Conservation (phyloP, 2,797 vertebrate species). For the Echiichthys vipera region DNA sequence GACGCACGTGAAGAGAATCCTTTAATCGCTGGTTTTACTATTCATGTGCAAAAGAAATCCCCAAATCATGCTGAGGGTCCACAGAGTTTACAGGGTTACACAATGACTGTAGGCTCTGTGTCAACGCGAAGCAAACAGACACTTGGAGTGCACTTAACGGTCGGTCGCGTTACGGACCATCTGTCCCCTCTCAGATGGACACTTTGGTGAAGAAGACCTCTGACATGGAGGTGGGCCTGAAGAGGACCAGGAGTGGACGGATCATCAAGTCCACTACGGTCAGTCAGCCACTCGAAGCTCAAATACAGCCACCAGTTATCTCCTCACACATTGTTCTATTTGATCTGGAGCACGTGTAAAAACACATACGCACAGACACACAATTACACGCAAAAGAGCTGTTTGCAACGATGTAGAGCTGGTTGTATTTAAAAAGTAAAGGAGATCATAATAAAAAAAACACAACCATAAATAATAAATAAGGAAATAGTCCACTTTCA, state of each 20-base stretch:
- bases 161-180: slow-evolving; percentile 26
- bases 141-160: slow-evolving; percentile 13
- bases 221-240: slow-evolving; percentile 78
- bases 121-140: slow-evolving; percentile 16
- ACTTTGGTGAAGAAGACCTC: slow-evolving; percentile 81
- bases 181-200: slow-evolving; percentile 74
- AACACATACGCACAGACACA: too few species aligned
- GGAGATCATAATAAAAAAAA: too few species aligned
- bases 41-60: not conserved
- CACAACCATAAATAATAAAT: too few species aligned
- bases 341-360: too few species aligned
- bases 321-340: too few species aligned
- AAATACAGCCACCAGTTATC: not conserved
- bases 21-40: not conserved
- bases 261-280: slow-evolving; percentile 72
- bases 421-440: too few species aligned
- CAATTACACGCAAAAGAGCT: too few species aligned
- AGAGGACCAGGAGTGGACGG: slow-evolving; percentile 90
- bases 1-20: not conserved
- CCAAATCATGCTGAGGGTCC: not conserved
- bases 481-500: too few species aligned
- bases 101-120: slow-evolving; percentile 4
- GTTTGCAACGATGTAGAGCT: too few species aligned
- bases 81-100: too few species aligned
- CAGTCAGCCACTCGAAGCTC: slow-evolving; percentile 34